Conservation (phyloP, 1,140 invertebrate species). For the Melanaphis sacchari region DNA sequence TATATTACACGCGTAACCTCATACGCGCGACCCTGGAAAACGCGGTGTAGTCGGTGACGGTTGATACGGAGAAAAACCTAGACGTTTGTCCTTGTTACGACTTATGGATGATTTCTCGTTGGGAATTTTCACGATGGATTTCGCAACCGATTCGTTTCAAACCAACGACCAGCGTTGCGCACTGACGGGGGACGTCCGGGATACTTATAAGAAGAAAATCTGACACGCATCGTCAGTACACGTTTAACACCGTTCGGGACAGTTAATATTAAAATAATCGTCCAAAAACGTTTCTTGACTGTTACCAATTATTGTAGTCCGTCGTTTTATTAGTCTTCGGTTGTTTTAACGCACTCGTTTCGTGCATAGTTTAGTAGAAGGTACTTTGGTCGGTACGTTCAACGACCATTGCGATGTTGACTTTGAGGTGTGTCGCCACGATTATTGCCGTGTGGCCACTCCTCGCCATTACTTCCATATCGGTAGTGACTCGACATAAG, state of each 20-base stretch:
- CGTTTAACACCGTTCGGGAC: not conserved
- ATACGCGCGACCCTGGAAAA: constrained; percentile 39
- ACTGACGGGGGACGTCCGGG: constrained; percentile 19
- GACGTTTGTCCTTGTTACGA: constrained; percentile 34
- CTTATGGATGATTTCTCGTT: constrained; percentile 38
- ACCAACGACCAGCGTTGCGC: not conserved
- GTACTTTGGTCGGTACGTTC: not conserved
- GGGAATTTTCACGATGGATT: constrained; percentile 27
- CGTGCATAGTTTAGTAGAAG: not conserved
- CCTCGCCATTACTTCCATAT: not conserved
- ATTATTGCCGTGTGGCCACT: not conserved
- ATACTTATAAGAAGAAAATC: constrained; percentile 51
- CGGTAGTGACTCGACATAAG: not conserved
- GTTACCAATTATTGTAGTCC: not conserved
- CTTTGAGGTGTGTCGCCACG: not conserved
- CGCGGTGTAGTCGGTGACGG: not conserved
- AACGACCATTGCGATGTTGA: not conserved
- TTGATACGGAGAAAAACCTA: not conserved
- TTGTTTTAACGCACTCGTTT: not conserved
- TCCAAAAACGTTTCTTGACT: not conserved
- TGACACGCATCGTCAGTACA: constrained; percentile 44
- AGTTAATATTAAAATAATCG: not conserved
- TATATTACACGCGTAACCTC: constrained; percentile 46
- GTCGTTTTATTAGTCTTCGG: not conserved
- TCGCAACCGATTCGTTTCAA: constrained; percentile 55